Conservation (phyloP, 64 coral and sea anemone genomes). For the Actinia tenebrosa region DNA sequence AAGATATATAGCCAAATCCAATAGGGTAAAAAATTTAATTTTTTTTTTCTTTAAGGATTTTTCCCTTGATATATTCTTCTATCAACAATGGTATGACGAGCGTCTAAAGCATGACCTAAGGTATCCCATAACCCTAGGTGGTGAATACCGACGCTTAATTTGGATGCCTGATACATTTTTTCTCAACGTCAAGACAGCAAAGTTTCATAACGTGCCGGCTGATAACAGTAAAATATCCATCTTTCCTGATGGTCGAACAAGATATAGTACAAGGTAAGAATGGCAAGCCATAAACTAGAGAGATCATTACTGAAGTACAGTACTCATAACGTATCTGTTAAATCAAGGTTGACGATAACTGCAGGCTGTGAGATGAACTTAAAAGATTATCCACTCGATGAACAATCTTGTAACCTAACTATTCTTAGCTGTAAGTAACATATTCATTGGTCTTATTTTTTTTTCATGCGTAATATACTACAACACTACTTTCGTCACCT, state of each 20-base stretch:
- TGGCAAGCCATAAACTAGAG: neutral
- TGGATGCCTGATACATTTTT: conserved; percentile 84
- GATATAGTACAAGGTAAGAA: conserved; percentile 64
- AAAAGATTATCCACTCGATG: conserved; percentile 61
- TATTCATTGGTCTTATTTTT: neutral
- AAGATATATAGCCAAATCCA: too few relatives aligned
- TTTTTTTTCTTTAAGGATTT: conserved; percentile 39
- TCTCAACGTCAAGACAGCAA: conserved; percentile 67
- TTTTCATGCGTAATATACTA: too few relatives aligned
- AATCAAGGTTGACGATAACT: conserved; percentile 56
- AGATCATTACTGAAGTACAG: too few relatives aligned
- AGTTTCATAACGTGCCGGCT: conserved; percentile 47
- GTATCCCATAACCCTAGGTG: conserved; percentile 41
- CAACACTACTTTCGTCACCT: too few relatives aligned
- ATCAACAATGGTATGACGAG: conserved; percentile 58
- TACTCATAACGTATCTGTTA: neutral
- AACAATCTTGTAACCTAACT: conserved; percentile 61
- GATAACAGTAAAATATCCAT: conserved; percentile 55
- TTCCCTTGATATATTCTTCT: conserved; percentile 62
- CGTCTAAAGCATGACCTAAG: conserved; percentile 45
- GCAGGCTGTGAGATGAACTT: conserved; percentile 73
- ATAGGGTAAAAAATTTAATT: too few relatives aligned
- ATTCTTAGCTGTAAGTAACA: conserved; percentile 65
- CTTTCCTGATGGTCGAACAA: conserved; percentile 26
- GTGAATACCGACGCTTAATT: conserved; percentile 21